Evolutionary conservation across 2,888 invertebrate genomes (phyloP).

Genomic region (Hoplodrina ambigua): DNA sequence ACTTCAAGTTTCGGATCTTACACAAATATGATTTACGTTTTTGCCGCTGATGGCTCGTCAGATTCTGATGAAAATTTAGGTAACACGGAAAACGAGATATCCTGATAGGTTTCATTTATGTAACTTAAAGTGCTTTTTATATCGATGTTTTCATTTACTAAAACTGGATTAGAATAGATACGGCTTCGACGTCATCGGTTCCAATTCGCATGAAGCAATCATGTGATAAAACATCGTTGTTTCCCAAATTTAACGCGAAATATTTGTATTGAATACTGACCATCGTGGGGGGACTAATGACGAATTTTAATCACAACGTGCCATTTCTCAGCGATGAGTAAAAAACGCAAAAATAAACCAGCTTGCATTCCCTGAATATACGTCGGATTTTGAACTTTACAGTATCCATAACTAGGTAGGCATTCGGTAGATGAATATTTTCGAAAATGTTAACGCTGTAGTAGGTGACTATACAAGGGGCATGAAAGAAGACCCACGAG

Average conservation of each 20-base stretch:
- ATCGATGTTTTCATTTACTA: background rate
- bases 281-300: slow-evolving; percentile 76
- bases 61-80: slow-evolving; percentile 6
- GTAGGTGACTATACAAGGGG: background rate
- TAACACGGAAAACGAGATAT: background rate
- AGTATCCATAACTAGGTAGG: slow-evolving; percentile 24
- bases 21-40: slow-evolving; percentile 27
- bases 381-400: slow-evolving; percentile 75
- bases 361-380: slow-evolving; percentile 77
- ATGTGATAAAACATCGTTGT: too few species aligned
- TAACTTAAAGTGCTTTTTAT: background rate
- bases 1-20: slow-evolving; percentile 13
- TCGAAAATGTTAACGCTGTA: background rate
- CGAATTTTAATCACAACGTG: slow-evolving; percentile 73
- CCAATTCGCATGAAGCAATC: too few species aligned
- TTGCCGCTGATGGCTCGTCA: slow-evolving; percentile 4
- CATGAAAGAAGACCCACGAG: background rate
- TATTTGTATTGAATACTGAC: slow-evolving; percentile 52
- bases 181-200: too few species aligned
- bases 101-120: too few species aligned
- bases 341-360: slow-evolving; percentile 81
- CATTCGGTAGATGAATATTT: background rate
- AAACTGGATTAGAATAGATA: background rate
- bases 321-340: slow-evolving; percentile 64
- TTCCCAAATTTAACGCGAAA: slow-evolving; percentile 6